These are phyloP conservation scores for Tetranychus urticae DNA, from an alignment of 1,140 invertebrate genomes.

Conservation along the genomic window DNA sequence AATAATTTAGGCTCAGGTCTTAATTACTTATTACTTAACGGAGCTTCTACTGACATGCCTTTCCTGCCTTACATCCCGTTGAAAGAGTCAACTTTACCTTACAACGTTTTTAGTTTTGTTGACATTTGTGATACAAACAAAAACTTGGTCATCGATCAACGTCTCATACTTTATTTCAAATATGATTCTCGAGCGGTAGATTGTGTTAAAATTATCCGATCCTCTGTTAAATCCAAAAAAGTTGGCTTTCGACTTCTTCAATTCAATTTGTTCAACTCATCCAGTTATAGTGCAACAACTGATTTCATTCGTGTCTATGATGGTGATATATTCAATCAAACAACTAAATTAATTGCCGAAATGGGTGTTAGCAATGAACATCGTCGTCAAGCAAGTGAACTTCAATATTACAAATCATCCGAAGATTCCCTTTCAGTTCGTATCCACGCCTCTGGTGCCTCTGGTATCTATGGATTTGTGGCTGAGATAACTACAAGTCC, in stretches of 20 bases:
- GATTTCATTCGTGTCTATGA: conserved; percentile 72
- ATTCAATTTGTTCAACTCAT: conserved; percentile 78
- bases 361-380: conserved; percentile 2
- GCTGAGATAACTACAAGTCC: conserved; percentile 88
- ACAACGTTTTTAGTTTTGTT: conserved; percentile 77
- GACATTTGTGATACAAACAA: conserved; percentile 89
- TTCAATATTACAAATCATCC: conserved; percentile 10
- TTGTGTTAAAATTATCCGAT: conserved; percentile 91
- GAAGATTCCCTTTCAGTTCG: conserved; percentile 52
- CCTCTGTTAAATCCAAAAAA: conserved; percentile 50
- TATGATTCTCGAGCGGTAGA: conserved; percentile 88
- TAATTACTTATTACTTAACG: conserved; percentile 62
- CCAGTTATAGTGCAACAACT: conserved; percentile 43
- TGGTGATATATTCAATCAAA: conserved; percentile 70
- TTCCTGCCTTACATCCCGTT: conserved; percentile 39
- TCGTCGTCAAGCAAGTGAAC: conserved; percentile 1
- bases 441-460: conserved; percentile 78
- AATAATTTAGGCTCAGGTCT: conserved; percentile 70
- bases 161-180: conserved; percentile 83
- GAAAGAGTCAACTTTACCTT: conserved; percentile 60
- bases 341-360: conserved; percentile 42
- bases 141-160: conserved; percentile 63
- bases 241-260: conserved; percentile 70
- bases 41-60: conserved; percentile 65
- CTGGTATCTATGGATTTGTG: conserved; percentile 78